Conservation (phyloP, 2,797 vertebrate species). For the Notamacropus eugenii region DNA sequence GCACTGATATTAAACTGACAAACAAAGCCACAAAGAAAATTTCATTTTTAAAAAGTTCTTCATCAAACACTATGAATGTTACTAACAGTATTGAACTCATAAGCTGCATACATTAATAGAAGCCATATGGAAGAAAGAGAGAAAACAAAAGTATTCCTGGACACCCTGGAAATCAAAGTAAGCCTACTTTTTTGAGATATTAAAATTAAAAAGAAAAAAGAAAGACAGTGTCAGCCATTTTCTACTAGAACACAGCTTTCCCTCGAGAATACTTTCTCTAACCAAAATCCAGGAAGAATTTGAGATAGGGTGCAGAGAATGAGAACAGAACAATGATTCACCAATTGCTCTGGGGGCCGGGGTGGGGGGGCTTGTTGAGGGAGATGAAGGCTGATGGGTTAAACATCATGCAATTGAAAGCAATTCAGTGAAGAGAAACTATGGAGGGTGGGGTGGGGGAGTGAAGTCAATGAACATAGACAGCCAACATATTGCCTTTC, state of each 20-base stretch:
- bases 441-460: neutral
- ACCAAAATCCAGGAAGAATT: conserved; percentile 21
- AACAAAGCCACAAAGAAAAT: neutral
- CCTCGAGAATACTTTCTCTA: conserved; percentile 40
- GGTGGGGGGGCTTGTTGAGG: neutral
- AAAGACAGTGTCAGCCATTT: neutral
- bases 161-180: neutral
- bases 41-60: neutral
- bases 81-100: neutral
- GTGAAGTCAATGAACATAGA: no score
- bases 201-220: no score
- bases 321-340: neutral
- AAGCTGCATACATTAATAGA: neutral
- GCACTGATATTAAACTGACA: conserved; percentile 62
- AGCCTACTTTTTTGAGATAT: neutral
- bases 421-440: neutral
- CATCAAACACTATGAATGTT: neutral
- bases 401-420: neutral
- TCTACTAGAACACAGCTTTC: neutral
- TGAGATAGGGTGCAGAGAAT: conserved; percentile 10
- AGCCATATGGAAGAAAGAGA: neutral
- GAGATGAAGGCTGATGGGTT: neutral
- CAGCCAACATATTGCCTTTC: no score
- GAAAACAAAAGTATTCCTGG: neutral
- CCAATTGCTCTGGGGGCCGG: neutral